Base-by-base conservation (phyloP, 1,140 invertebrate genomes). In the Muscidifurax raptorellus region DNA sequence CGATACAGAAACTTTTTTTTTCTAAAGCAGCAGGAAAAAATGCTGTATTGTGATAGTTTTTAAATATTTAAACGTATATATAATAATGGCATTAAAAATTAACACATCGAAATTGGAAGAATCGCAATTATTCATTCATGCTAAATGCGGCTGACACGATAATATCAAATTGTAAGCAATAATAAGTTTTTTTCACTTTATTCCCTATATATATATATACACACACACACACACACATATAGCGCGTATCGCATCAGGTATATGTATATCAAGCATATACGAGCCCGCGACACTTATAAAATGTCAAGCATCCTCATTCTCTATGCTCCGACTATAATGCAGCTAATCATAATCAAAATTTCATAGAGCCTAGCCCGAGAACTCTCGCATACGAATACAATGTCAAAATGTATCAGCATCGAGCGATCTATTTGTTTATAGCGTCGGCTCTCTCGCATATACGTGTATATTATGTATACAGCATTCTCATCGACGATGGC, bases 1-100 rank as follows among this genome's bases (percentile, higher is more conserved):
- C 66, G 67, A 72, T 52, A 80, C 27, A 71, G 40, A 47, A 25
- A 59, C 18, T 10, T 79, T 79, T 10, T 79, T 79, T 79, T 67
- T 79, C 76, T 18, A 47, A 52, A 76, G 18, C 52, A 30, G 27
- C 28, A 9, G 15, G 30, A 59, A 15, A 69, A 69, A 59, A 59
- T n/a, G 15, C 13, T n/a, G 28, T 6, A 28, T 4, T 22, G n/a
- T n/a, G 15, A n/a, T n/a, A 7, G 5, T 59, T 18, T 59, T 59
- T 6, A 59, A 59, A 59, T 59, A 59, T n/a, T 59, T 18, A 59
- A n/a, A 22, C 52, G 22, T 7, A 40, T 40, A 40, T 32, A 6
- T n/a, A 32, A 2, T 6, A 36, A 72, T 2, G 52, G n/a, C 3
- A 72, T 72, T 72, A 36, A 72, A 18, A 72, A 22, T 76, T n/a